Conservation (phyloP, 2,888 invertebrate genomes). For the Endotricha flammealis region DNA sequence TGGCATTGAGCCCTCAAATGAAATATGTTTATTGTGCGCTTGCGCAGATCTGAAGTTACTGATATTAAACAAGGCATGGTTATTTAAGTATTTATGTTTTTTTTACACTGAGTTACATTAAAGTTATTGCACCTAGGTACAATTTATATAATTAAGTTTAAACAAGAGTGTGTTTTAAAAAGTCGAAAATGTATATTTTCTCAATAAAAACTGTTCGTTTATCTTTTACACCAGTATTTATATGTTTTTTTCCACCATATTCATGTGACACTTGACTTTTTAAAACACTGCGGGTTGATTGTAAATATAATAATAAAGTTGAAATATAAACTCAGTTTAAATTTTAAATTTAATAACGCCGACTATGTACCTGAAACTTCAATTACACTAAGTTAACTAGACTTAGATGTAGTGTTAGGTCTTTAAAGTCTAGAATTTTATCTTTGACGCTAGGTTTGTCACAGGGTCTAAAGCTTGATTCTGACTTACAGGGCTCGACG, state of each 20-base stretch:
- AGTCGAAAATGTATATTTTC: constrained; percentile 19
- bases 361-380: constrained; percentile 75
- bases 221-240: too few relatives aligned
- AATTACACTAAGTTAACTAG: constrained; percentile 71
- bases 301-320: constrained; percentile 51
- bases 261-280: constrained; percentile 29
- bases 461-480: constrained; percentile 66
- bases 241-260: not conserved
- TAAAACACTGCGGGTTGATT: constrained; percentile 33
- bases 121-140: constrained; percentile 63
- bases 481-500: constrained; percentile 32
- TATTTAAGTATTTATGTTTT: constrained; percentile 16
- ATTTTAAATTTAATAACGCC: constrained; percentile 46
- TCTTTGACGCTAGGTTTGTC: constrained; percentile 63
- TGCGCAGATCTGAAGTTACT: not conserved
- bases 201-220: not conserved
- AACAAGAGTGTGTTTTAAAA: constrained; percentile 26
- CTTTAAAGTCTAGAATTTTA: constrained; percentile 60
- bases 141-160: constrained; percentile 47
- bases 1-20: too few relatives aligned
- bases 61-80: constrained; percentile 9
- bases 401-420: constrained; percentile 65
- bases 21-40: not conserved
- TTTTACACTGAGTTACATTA: constrained; percentile 19
- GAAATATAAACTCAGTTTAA: constrained; percentile 44